These are phyloP conservation scores for Armadillidium nasatum DNA, from an alignment of 1,140 invertebrate genomes.

Conservation along the genomic window DNA sequence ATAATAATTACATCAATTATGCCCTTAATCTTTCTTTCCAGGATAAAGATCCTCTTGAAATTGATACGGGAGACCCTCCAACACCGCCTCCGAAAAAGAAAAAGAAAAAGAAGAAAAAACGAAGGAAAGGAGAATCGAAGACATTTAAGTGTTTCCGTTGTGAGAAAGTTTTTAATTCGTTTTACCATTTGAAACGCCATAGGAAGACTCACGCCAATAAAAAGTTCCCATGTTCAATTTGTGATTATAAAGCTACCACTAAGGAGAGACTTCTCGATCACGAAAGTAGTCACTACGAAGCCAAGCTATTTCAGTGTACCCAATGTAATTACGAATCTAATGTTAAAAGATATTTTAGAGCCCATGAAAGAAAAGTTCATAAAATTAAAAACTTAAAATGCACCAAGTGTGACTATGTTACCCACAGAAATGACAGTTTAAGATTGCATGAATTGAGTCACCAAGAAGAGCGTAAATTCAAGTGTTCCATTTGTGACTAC, in stretches of 20 bases:
- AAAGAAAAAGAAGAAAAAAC: too few relatives aligned
- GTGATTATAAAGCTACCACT: not conserved
- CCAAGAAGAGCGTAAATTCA: not conserved
- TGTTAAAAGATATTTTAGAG: not conserved
- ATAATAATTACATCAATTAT: too few relatives aligned
- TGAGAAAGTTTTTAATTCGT: too few relatives aligned
- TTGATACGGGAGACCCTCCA: too few relatives aligned
- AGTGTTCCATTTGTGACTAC: not conserved
- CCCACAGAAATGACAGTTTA: not conserved
- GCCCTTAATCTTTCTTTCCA: too few relatives aligned
- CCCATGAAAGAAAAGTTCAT: not conserved
- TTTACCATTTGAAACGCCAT: too few relatives aligned
- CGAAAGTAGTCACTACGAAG: not conserved
- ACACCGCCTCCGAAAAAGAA: too few relatives aligned
- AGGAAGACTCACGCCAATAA: not conserved
- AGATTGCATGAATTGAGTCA: not conserved
- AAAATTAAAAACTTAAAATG: not conserved
- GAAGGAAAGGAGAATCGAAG: too few relatives aligned
- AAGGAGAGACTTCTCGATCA: not conserved
- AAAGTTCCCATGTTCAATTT: not conserved
- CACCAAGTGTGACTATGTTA: not conserved
- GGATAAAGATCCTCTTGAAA: too few relatives aligned
- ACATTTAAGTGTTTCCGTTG: too few relatives aligned
- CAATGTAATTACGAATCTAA: not conserved
- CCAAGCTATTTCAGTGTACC: not conserved